phyloP scores from a whole-genome alignment of 2,797 vertebrate genomes.

The Scarus forsteni region DNA sequence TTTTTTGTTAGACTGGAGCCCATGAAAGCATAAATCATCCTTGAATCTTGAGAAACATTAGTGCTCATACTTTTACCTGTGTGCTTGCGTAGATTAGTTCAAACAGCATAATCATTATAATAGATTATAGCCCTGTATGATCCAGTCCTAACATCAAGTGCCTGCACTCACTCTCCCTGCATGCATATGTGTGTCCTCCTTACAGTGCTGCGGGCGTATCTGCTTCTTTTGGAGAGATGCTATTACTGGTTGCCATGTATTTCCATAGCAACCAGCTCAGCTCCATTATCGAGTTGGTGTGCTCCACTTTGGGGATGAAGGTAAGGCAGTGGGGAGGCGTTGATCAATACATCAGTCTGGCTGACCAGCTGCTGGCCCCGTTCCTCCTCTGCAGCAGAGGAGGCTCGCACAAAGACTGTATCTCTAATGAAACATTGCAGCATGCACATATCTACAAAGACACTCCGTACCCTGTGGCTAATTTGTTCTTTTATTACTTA shows the following conservation, averaged over 20 bases:
- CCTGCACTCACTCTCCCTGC: constrained; percentile 38
- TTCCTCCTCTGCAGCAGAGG: constrained; percentile 46
- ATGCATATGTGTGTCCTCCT: constrained; percentile 57
- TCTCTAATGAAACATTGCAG: constrained; percentile 60
- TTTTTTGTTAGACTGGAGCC: constrained; percentile 3
- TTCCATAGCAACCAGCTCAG: constrained; percentile 99
- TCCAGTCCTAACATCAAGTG: constrained; percentile 42
- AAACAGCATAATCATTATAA: constrained; percentile 47
- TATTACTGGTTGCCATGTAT: constrained; percentile 98
- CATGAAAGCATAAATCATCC: constrained; percentile 17
- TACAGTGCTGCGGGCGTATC: constrained; percentile 96
- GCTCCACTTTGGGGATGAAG: constrained; percentile 99
- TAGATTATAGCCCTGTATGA: constrained; percentile 52
- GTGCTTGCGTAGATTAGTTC: constrained; percentile 11
- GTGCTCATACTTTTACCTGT: constrained; percentile 1
- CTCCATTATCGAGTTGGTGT: constrained; percentile 98
- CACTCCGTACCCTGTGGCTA: constrained; percentile 60
- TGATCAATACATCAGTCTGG: constrained; percentile 73
- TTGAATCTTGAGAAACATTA: constrained; percentile 37
- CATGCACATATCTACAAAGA: constrained; percentile 48
- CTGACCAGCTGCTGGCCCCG: constrained; percentile 52
- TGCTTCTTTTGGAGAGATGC: constrained; percentile 99
- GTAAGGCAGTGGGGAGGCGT: constrained; percentile 77
- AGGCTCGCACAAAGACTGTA: constrained; percentile 36
- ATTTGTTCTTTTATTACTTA: constrained; percentile 74